Percentiles rank a stretch among this genome's conserved stretches.
Evolutionary conservation across 2,888 invertebrate species (phyloP).

Genomic region (Ormia ochracea): DNA sequence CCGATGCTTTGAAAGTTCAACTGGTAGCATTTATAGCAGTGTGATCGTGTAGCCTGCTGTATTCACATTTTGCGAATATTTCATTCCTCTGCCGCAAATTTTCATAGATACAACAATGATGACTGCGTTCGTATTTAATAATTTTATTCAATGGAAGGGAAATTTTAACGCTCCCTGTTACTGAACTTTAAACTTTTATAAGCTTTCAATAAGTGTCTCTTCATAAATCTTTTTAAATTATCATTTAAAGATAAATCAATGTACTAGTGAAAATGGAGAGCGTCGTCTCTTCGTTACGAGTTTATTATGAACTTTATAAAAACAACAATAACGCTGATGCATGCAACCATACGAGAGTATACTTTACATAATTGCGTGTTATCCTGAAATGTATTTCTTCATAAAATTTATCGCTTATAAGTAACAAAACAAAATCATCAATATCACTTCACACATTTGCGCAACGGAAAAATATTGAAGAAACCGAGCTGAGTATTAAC

Average conservation of each 20-base stretch:
- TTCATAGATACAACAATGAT: no score
- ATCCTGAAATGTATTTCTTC: background rate
- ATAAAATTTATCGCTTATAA: constrained; percentile 39
- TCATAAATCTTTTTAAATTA: background rate
- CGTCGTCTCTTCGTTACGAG: background rate
- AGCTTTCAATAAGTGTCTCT: no score
- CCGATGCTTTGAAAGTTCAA: no score
- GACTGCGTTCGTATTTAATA: no score
- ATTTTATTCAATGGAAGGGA: no score
- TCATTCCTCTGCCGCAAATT: no score
- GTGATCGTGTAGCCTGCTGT: no score
- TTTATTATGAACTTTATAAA: background rate
- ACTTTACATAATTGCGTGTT: background rate
- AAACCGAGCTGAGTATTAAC: background rate
- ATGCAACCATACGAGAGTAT: no score
- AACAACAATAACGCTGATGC: background rate
- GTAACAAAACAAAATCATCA: constrained; percentile 54
- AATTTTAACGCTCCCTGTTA: no score
- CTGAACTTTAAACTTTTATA: no score
- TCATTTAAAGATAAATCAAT: constrained; percentile 25
- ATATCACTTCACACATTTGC: constrained; percentile 30
- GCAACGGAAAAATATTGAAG: background rate
- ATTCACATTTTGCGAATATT: no score
- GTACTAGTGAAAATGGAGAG: background rate
- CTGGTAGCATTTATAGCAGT: no score